Percentiles rank a stretch among this genome's conserved stretches.
Conservation (phyloP, 2,113 vertebrate genomes). For the Pollachius pollachius region DNA sequence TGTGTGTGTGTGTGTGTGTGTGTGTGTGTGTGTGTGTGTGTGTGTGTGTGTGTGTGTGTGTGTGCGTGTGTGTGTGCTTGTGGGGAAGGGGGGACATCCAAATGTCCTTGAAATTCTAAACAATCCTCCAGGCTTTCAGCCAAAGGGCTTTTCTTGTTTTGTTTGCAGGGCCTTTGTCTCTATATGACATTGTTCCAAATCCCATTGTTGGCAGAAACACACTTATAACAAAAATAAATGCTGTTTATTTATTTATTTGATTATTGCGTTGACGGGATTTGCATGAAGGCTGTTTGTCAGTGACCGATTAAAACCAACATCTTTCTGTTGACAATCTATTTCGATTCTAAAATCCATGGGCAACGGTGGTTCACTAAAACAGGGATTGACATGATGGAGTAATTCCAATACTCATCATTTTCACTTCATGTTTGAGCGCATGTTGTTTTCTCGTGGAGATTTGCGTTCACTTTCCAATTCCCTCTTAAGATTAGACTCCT, state of each 20-base stretch:
- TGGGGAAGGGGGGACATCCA: constrained; percentile 25
- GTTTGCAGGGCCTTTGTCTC: constrained; percentile 32
- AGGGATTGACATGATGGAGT: too few relatives aligned
- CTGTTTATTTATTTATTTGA: not conserved
- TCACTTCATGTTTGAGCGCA: too few relatives aligned
- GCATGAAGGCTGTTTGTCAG: too few relatives aligned
- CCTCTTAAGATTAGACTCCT: too few relatives aligned
- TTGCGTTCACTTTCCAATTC: too few relatives aligned
- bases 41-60: not conserved
- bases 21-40: constrained; percentile 20
- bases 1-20: constrained; percentile 2
- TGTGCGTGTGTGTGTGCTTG: constrained; percentile 21
- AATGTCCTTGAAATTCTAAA: constrained; percentile 59
- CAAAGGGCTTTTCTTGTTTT: constrained; percentile 28
- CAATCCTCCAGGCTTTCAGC: constrained; percentile 46
- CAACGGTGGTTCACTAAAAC: too few relatives aligned
- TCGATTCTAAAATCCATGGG: too few relatives aligned
- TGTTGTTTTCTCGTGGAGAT: too few relatives aligned
- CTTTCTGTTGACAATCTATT: too few relatives aligned
- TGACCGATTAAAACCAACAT: too few relatives aligned
- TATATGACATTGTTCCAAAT: constrained; percentile 34
- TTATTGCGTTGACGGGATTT: too few relatives aligned
- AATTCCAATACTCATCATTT: too few relatives aligned
- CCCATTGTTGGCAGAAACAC: constrained; percentile 46
- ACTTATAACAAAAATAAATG: constrained; percentile 3